A percentile compares a stretch with the other conserved stretches of the same genome.
Evolutionary conservation across 2,113 vertebrate species (phyloP).

Genomic region (Heliornis fulica): DNA sequence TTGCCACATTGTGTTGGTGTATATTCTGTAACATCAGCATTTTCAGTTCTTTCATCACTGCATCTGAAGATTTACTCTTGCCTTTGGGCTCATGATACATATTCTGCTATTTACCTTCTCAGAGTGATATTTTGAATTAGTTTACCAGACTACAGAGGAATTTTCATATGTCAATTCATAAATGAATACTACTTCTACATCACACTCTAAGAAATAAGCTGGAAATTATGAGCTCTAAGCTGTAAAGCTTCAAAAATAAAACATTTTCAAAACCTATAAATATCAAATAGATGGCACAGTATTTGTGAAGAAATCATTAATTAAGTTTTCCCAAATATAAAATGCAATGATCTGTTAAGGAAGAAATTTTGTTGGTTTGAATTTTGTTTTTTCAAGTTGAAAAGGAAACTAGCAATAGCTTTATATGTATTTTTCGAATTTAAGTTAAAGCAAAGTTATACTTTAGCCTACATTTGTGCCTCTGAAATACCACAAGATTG

Average conservation of each 20-base stretch:
- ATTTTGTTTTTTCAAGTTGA: background rate
- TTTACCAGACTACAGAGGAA: background rate
- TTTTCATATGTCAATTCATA: background rate
- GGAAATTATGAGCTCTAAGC: background rate
- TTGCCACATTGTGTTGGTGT: background rate
- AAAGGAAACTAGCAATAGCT: background rate
- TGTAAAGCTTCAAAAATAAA: background rate
- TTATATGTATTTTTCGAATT: background rate
- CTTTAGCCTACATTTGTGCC: background rate
- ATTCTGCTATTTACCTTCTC: background rate
- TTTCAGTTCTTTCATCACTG: background rate
- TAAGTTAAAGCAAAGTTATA: background rate
- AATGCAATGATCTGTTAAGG: background rate
- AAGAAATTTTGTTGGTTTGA: background rate
- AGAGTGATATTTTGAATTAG: background rate
- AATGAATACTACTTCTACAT: background rate
- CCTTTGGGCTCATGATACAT: background rate
- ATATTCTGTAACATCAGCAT: background rate
- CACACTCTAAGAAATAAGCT: background rate
- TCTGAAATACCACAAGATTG: background rate
- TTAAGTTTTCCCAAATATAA: background rate
- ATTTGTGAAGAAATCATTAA: background rate
- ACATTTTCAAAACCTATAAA: background rate
- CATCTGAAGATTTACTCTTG: background rate
- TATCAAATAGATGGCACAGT: background rate